Base-by-base conservation (phyloP, 1,140 invertebrate genomes). In the Periplaneta americana region DNA sequence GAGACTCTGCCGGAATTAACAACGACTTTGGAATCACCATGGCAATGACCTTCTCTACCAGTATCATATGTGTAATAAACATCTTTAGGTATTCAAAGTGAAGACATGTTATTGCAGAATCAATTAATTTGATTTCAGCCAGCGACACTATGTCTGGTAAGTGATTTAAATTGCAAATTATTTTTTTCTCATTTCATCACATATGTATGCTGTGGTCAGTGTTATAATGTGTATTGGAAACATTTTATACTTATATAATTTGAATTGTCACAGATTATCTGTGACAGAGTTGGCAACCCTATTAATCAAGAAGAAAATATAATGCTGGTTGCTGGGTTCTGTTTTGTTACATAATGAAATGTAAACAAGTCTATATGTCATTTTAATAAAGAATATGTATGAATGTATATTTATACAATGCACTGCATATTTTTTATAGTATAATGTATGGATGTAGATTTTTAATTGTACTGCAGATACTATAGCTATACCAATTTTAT, bases 101-200 rank as follows among this genome's bases (percentile, higher is more conserved):
- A 66, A 66, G 28, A 28, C 13, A 28, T 28, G 48, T 66, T 66
- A 66, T 66, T 66, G 22, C 48, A 66, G 48, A 66, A 66, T n/a
- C 48, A 66, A 66, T 66, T 66, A 66, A 66, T 66, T 66, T 66
- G 48, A n/a, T 66, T 66, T 66, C 48, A 66, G 48, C 48, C 48
- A 66, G 48, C 48, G 48, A 66, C 48, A 66, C 22, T 66, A 66
- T 66, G 22, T 5, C 48, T 66, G 48, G 48, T 66, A 66, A 66
- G 48, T 66, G 48, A 28, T 66, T n/a, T 28, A 66, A 66, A 8
- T 66, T 66, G 48, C 48, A 66, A 48, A n/a, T 34, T 79, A 83
- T 48, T 82, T 57, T 83, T 81, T 83, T 79, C 84, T 79, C 81
- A 28, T 66, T 66, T 66, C 22, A 66, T 28, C 22, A 8, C 22